Conservation (phyloP, 2,888 invertebrate species). For the Papilio protenor region DNA sequence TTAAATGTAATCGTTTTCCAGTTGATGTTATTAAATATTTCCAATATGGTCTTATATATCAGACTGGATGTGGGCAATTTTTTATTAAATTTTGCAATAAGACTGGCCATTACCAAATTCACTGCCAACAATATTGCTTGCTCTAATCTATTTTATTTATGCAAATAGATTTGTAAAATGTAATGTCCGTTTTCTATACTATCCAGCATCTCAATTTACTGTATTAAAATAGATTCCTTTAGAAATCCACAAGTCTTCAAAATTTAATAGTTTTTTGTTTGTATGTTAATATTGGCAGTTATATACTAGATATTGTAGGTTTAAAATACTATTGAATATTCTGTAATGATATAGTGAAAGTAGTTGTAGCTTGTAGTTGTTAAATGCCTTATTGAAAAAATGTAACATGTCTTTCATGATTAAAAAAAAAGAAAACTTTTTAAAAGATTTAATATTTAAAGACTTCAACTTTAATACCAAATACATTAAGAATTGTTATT, state of each 20-base stretch:
- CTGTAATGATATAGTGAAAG: not conserved
- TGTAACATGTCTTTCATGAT: constrained; percentile 2
- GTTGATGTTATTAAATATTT: not conserved
- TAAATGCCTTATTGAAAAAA: constrained; percentile 1
- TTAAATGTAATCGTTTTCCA: not conserved
- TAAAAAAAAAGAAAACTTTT: not conserved
- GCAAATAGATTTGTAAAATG: not conserved
- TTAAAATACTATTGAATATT: constrained; percentile 3
- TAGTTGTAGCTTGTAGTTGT: constrained; percentile 12
- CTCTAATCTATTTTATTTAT: not conserved
- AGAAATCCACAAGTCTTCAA: too few species aligned
- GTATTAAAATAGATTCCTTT: not conserved
- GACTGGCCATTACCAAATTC: constrained; percentile 5
- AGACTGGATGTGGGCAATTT: not conserved
- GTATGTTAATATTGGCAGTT: not conserved
- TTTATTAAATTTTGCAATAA: not conserved
- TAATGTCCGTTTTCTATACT: not conserved
- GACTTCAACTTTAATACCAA: not conserved
- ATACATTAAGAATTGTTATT: not conserved
- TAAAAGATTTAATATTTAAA: constrained; percentile 2
- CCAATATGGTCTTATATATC: not conserved
- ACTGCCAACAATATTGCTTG: constrained; percentile 16
- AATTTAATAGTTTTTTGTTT: not conserved
- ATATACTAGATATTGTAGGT: not conserved
- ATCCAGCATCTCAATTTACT: not conserved